Evolutionary conservation across 2,113 vertebrate genomes (phyloP).

Genomic region (Ancistrus triradiatus): DNA sequence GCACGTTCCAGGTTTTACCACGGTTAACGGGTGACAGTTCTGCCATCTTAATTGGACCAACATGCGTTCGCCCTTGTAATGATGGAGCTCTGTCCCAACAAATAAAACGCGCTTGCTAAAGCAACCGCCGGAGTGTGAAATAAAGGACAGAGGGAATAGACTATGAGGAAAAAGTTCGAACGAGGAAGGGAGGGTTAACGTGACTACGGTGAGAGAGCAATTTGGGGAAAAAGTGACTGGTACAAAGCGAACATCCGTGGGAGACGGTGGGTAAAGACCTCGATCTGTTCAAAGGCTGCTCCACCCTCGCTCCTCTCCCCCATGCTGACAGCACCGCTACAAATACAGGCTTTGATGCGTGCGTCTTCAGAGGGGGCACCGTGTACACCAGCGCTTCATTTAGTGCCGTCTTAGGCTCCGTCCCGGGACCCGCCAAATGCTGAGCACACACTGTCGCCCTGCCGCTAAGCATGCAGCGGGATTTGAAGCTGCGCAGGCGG

Average conservation of each 20-base stretch:
- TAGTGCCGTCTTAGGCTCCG: conserved; percentile 63
- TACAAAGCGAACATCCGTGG: conserved; percentile 62
- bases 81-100: conserved; percentile 42
- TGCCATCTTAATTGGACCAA: conserved; percentile 44
- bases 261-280: conserved; percentile 69
- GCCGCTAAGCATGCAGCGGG: conserved; percentile 35
- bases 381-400: conserved; percentile 59
- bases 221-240: conserved; percentile 59
- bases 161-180: conserved; percentile 41
- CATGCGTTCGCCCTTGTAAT: conserved; percentile 39
- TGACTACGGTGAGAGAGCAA: conserved; percentile 62
- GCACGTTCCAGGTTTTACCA: conserved; percentile 61
- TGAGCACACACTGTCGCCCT: conserved; percentile 44
- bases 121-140: conserved; percentile 30
- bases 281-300: conserved; percentile 67
- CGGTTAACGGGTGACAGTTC: conserved; percentile 66
- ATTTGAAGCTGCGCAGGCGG: conserved; percentile 36
- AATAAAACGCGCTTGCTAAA: conserved; percentile 33
- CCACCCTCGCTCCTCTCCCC: conserved; percentile 63
- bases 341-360: conserved; percentile 72
- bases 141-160: conserved; percentile 48
- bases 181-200: conserved; percentile 38
- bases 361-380: conserved; percentile 60
- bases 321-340: conserved; percentile 74
- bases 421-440: conserved; percentile 59